A percentile compares a stretch with the other conserved stretches of the same genome.
phyloP scores from a whole-genome alignment of 2,888 invertebrate genomes.

The Odontomyia ornata region DNA sequence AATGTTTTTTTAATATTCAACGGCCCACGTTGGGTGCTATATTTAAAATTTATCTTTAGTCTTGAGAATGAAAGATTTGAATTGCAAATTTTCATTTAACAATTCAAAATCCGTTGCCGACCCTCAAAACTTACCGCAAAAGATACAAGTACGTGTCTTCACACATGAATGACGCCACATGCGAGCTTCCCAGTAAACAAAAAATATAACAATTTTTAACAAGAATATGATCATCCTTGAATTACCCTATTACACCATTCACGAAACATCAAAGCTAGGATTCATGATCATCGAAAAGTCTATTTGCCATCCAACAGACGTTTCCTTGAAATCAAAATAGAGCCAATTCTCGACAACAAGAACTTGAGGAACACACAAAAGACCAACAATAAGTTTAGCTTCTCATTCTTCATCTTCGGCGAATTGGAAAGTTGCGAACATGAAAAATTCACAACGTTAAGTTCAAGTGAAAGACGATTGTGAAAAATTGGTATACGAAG shows the following conservation, averaged over 20 bases:
- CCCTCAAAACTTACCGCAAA: too few relatives aligned
- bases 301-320: neutral
- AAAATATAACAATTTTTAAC: too few relatives aligned
- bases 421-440: slow-evolving; percentile 10
- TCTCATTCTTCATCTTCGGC: neutral
- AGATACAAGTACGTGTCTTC: too few relatives aligned
- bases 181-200: too few relatives aligned
- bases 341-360: neutral
- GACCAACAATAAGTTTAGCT: neutral
- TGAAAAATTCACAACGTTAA: slow-evolving; percentile 6
- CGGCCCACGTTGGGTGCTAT: too few relatives aligned
- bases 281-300: neutral
- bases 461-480: slow-evolving; percentile 13
- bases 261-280: neutral
- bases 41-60: too few relatives aligned
- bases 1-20: too few relatives aligned
- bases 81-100: too few relatives aligned
- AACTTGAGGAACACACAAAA: neutral
- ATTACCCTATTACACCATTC: neutral
- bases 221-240: neutral
- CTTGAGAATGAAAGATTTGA: too few relatives aligned
- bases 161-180: too few relatives aligned
- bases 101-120: too few relatives aligned
- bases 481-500: too few relatives aligned
- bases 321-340: neutral